Evolutionary conservation across 92 coral and sea anemone genomes (phyloP).

Genomic region (Muricea muricata): DNA sequence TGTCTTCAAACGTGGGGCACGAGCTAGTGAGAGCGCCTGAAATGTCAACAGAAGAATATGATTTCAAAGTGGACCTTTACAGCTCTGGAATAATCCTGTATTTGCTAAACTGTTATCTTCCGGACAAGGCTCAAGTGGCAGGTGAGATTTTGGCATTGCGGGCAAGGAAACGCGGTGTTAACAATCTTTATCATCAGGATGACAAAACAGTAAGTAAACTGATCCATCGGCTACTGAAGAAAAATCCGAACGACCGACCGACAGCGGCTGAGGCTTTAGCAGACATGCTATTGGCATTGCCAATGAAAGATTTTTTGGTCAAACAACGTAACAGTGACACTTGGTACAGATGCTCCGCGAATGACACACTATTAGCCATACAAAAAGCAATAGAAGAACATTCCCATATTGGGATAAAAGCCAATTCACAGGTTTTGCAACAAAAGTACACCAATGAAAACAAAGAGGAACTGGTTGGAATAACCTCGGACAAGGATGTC

Average conservation of each 20-base stretch:
- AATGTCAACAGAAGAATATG: not conserved
- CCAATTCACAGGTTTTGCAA: no score
- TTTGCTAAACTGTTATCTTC: not conserved
- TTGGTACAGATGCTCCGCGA: no score
- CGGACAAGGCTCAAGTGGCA: not conserved
- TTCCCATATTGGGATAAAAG: no score
- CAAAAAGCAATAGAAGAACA: no score
- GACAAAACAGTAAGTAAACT: not conserved
- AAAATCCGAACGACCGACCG: no score
- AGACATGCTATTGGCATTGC: no score
- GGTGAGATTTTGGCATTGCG: not conserved
- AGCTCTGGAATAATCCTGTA: not conserved
- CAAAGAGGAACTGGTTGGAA: not conserved
- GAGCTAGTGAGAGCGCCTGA: conserved; percentile 22
- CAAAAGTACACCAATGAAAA: no score
- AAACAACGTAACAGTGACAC: no score
- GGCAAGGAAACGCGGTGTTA: not conserved
- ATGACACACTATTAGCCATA: no score
- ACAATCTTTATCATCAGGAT: not conserved
- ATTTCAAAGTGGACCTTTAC: not conserved
- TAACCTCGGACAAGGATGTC: not conserved
- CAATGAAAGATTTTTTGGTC: no score
- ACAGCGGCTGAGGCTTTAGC: no score
- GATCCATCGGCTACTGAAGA: not conserved
- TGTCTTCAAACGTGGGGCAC: not conserved